Conservation (phyloP, 1,140 invertebrate species). For the Sycobia sp. region DNA sequence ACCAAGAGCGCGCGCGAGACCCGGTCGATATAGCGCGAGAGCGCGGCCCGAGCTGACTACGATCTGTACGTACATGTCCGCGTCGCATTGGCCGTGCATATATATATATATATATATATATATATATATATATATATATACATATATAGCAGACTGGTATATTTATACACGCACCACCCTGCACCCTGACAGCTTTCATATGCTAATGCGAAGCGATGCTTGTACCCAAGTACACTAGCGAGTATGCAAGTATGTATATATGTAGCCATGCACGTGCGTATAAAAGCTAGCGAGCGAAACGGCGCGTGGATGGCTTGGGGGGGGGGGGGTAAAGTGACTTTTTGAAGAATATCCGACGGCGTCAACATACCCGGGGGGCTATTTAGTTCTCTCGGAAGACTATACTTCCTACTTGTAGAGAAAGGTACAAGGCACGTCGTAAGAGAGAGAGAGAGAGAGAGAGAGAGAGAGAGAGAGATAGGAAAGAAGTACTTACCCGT, state of each 20-base stretch:
- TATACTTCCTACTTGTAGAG: too few species aligned
- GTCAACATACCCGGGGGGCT: not conserved
- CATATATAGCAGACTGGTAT: constrained; percentile 36
- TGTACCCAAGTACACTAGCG: too few species aligned
- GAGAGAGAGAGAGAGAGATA: too few species aligned
- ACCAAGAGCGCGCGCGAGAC: constrained; percentile 14
- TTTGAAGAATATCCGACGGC: constrained; percentile 4
- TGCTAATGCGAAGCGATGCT: constrained; percentile 44
- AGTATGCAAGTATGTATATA: too few species aligned
- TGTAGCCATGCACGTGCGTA: too few species aligned
- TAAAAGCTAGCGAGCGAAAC: too few species aligned
- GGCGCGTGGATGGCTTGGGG: too few species aligned
- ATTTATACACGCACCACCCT: constrained; percentile 26
- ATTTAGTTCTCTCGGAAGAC: too few species aligned
- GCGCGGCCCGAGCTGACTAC: not conserved
- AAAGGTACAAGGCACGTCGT: too few species aligned
- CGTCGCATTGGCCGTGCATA: constrained; percentile 14
- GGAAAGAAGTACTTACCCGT: too few species aligned
- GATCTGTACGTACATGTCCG: constrained; percentile 12
- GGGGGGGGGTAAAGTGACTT: too few species aligned
- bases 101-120: not conserved
- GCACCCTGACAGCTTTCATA: constrained; percentile 56
- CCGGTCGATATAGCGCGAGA: constrained; percentile 3
- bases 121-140: constrained; percentile 2
- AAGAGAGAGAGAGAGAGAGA: too few species aligned